These are phyloP conservation scores for Ochropacha duplaris DNA, from an alignment of 2,888 invertebrate species.

Conservation along the genomic window DNA sequence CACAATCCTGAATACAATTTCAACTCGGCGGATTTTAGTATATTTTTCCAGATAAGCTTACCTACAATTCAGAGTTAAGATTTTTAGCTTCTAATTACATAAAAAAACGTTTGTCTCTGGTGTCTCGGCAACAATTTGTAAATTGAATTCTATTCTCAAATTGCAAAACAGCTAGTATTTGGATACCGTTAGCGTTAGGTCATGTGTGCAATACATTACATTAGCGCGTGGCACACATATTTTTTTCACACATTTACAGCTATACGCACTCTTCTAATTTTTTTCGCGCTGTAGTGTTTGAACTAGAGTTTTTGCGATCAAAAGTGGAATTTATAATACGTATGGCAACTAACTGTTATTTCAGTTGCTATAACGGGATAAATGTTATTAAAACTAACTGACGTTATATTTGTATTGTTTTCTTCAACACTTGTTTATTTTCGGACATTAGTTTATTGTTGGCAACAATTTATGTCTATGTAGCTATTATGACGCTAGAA, in stretches of 20 bases:
- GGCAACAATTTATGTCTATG: neutral
- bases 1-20: too few species aligned
- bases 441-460: neutral
- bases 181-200: slow-evolving; percentile 60
- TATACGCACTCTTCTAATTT: slow-evolving; percentile 35
- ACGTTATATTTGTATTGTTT: neutral
- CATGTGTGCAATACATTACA: slow-evolving; percentile 44
- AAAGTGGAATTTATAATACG: slow-evolving; percentile 5
- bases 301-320: slow-evolving; percentile 18
- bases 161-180: slow-evolving; percentile 24
- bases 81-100: neutral
- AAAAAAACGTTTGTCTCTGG: neutral
- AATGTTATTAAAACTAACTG: neutral
- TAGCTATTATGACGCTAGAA: neutral
- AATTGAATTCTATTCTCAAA: slow-evolving; percentile 6
- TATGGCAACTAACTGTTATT: slow-evolving; percentile 3
- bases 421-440: neutral
- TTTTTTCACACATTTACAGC: slow-evolving; percentile 59
- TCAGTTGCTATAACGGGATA: slow-evolving; percentile 4
- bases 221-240: slow-evolving; percentile 36
- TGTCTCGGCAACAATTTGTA: neutral
- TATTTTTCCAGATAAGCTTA: too few species aligned
- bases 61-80: too few species aligned
- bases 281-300: slow-evolving; percentile 29
- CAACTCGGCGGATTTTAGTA: too few species aligned